These are phyloP conservation scores for Mastacembelus armatus DNA, from an alignment of 2,797 vertebrate genomes.

Conservation along the genomic window DNA sequence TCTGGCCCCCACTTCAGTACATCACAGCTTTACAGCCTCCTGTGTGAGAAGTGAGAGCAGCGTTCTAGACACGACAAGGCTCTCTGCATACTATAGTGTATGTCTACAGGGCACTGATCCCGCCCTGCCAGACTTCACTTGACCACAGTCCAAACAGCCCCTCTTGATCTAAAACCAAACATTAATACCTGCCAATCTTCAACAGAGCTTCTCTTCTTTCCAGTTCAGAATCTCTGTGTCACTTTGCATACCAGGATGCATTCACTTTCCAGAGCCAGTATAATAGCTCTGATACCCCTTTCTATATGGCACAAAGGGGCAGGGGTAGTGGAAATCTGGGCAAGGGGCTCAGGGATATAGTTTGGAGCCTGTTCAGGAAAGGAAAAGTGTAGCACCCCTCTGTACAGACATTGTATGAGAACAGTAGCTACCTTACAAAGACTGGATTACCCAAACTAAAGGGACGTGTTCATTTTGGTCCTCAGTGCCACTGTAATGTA, in stretches of 20 bases:
- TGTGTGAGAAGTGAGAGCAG: conserved; percentile 52
- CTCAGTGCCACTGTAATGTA: conserved; percentile 69
- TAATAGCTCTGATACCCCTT: conserved; percentile 74
- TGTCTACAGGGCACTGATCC: conserved; percentile 61
- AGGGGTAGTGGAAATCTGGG: conserved; percentile 55
- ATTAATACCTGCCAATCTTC: conserved; percentile 70
- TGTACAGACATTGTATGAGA: conserved; percentile 74
- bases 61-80: conserved; percentile 52
- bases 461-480: conserved; percentile 76
- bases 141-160: conserved; percentile 69
- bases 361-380: conserved; percentile 84
- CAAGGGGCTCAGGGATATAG: conserved; percentile 72
- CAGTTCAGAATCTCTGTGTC: conserved; percentile 56
- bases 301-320: conserved; percentile 48
- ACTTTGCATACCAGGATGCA: conserved; percentile 69
- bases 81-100: conserved; percentile 60
- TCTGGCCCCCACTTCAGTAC: conserved; percentile 51
- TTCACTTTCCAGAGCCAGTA: conserved; percentile 71
- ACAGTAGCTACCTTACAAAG: conserved; percentile 79
- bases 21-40: conserved; percentile 70
- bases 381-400: conserved; percentile 78
- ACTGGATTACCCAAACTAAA: conserved; percentile 73
- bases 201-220: conserved; percentile 65
- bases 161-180: conserved; percentile 55
- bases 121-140: conserved; percentile 37